Conservation (phyloP, 2,113 vertebrate genomes). For the Ceratotherium simum region DNA sequence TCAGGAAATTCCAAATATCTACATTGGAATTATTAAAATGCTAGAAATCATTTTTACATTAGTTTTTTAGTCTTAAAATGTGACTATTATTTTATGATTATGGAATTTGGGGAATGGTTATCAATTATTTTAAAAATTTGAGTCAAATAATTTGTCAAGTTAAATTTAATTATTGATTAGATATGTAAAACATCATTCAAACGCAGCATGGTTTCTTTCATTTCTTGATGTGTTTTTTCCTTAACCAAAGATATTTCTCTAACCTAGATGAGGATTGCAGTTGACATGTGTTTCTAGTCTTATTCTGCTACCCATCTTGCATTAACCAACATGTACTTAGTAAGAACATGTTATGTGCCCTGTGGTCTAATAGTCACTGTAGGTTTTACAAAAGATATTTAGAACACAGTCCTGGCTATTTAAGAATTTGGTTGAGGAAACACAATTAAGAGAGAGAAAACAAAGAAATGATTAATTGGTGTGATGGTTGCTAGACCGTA, state of each 20-base stretch:
- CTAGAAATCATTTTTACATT: not conserved
- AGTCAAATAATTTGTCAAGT: not conserved
- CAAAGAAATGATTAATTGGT: not conserved
- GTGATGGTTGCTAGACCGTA: not conserved
- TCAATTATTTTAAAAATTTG: not conserved
- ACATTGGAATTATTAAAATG: not conserved
- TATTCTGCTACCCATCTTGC: not conserved
- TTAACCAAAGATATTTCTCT: not conserved
- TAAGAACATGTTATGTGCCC: not conserved
- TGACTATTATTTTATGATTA: not conserved
- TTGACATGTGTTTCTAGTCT: not conserved
- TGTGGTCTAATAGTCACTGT: not conserved
- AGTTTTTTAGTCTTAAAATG: slow-evolving; percentile 2
- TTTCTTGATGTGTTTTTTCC: not conserved
- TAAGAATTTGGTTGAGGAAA: not conserved
- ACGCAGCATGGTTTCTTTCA: not conserved
- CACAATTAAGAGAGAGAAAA: not conserved
- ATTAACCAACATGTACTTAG: not conserved
- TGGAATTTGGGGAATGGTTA: not conserved
- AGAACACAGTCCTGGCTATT: not conserved
- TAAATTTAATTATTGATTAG: not conserved
- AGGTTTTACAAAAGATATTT: not conserved
- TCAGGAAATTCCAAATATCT: not conserved
- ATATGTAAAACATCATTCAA: not conserved
- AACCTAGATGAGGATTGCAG: not conserved